phyloP scores from a whole-genome alignment of 1,140 invertebrate genomes.

The Probaryconus sp. region DNA sequence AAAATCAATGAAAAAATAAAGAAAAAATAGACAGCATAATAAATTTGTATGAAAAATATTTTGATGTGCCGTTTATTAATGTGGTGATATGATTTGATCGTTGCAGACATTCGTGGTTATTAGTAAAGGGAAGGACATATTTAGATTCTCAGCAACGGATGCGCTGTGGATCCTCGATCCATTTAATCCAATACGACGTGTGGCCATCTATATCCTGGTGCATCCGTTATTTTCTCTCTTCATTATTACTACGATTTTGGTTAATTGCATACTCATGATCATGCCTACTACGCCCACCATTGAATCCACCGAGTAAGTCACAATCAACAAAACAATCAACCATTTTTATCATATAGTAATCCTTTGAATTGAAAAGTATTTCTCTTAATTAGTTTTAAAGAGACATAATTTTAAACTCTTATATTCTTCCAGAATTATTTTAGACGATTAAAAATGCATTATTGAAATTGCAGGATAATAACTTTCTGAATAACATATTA shows the following conservation, averaged over 20 bases:
- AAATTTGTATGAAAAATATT: neutral
- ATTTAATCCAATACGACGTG: conserved; percentile 97
- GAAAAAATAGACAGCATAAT: too few relatives aligned
- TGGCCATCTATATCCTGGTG: conserved; percentile 98
- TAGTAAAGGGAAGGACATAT: conserved; percentile 99
- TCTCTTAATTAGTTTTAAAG: too few relatives aligned
- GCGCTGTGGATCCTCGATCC: conserved; percentile 96
- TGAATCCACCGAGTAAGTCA: conserved; percentile 98
- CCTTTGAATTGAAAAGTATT: too few relatives aligned
- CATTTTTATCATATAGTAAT: too few relatives aligned
- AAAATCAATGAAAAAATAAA: neutral
- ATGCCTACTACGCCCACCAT: conserved; percentile 94
- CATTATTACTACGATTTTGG: conserved; percentile 98
- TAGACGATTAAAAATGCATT: too few relatives aligned
- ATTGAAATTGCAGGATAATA: too few relatives aligned
- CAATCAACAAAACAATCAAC: conserved; percentile 19
- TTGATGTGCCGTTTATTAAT: neutral
- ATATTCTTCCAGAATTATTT: too few relatives aligned
- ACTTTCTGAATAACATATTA: neutral
- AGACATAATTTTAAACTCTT: too few relatives aligned
- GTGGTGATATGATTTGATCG: conserved; percentile 54
- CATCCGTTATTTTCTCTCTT: conserved; percentile 98
- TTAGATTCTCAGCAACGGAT: conserved; percentile 97
- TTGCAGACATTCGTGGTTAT: conserved; percentile 97
- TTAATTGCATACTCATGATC: conserved; percentile 99